Conservation (phyloP, 2,113 vertebrate species). For the Ailurus styani region DNA sequence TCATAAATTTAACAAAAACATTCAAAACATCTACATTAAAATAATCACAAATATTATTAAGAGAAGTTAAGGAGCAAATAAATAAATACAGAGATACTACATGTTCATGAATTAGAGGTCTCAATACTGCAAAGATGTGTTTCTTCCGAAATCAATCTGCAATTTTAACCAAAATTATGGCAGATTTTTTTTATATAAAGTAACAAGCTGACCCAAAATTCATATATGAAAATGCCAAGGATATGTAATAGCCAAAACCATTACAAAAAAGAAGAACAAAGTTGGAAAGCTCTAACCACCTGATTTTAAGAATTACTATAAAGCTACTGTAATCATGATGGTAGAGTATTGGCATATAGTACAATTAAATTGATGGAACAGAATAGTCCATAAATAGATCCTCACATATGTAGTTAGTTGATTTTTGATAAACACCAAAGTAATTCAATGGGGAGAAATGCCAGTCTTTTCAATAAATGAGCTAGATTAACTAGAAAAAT, state of each 20-base stretch:
- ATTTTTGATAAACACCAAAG: not conserved
- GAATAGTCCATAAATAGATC: not conserved
- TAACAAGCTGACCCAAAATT: not conserved
- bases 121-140: not conserved
- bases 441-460: not conserved
- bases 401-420: not conserved
- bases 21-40: not conserved
- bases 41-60: not conserved
- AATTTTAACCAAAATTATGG: not conserved
- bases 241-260: not conserved
- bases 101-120: not conserved
- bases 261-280: not conserved
- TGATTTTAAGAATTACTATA: not conserved
- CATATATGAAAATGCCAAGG: not conserved
- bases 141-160: not conserved
- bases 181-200: not conserved
- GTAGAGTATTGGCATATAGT: not conserved
- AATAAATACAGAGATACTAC: not conserved
- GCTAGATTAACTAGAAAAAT: not conserved
- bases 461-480: not conserved
- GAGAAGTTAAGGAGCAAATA: not conserved
- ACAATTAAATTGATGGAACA: not conserved
- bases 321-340: not conserved
- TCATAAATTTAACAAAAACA: not conserved
- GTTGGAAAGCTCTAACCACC: rapidly evolving